Conservation (phyloP, 2,113 vertebrate genomes). For the Taxidea taxus region DNA sequence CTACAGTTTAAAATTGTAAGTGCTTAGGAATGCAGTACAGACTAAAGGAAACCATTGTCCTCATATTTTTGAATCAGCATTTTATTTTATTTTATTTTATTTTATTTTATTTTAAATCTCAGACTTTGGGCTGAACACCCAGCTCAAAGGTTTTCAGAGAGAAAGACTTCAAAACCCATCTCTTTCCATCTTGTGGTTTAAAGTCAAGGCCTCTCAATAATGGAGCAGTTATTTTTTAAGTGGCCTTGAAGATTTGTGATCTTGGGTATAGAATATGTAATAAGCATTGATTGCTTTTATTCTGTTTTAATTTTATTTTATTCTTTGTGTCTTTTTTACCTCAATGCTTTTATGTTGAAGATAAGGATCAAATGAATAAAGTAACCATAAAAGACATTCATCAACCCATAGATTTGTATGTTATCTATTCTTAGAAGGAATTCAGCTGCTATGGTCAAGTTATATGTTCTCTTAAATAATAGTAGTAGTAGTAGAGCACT, state of each 20-base stretch:
- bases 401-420: not conserved
- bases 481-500: not conserved
- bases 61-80: constrained; percentile 37
- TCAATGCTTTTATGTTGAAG: constrained; percentile 40
- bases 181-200: constrained; percentile 49
- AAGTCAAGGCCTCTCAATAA: constrained; percentile 53
- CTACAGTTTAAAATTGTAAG: constrained; percentile 21
- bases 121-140: constrained; percentile 21
- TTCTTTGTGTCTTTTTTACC: constrained; percentile 33
- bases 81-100: constrained; percentile 59
- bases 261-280: constrained; percentile 40
- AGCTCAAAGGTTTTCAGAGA: not conserved
- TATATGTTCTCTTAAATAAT: not conserved
- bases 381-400: not conserved
- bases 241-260: constrained; percentile 37
- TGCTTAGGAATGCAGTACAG: constrained; percentile 39
- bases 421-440: constrained; percentile 14
- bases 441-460: not conserved
- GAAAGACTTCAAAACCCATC: constrained; percentile 51
- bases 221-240: constrained; percentile 49
- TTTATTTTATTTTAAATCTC: constrained; percentile 56
- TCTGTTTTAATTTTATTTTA: constrained; percentile 49
- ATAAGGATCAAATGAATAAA: constrained; percentile 39
- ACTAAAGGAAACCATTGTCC: constrained; percentile 48
- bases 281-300: constrained; percentile 58